Base-by-base conservation (phyloP, 64 coral and sea anemone species). In the Stylophora pistillata region DNA sequence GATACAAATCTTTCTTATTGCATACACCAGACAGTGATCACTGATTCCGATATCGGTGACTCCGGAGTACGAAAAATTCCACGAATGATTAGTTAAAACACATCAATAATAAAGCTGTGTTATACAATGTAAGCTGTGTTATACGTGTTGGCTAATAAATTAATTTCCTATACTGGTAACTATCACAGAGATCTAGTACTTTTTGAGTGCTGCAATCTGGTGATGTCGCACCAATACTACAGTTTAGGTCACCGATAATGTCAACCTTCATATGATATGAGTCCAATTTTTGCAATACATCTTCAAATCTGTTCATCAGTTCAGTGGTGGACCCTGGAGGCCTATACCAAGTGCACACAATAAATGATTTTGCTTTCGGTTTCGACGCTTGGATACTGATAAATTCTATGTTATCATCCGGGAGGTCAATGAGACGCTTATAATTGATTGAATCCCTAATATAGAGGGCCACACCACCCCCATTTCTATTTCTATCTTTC, bases 211-310 rank as follows among this genome's bases (percentile, higher is more conserved):
- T 77, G 74, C 74, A 77, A 55, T 77, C 52, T 77, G 74, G 74
- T 77, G 74, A 55, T 77, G 74, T 77, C 54, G 74, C 74, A 77
- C 41, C 74, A 77, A 77, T 20, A 56, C 54, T 77, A 77, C 74
- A 77, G 23, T 77, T 77, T 54, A 27, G n/a, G 68, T 82, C 78
- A 82, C 78, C 78, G 29, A 82, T 82, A 82, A 63, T 28, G 28
- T 63, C 60, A 25, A 65, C 26, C 29, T 82, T 56, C 56, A 82
- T 82, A 17, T 82, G 56, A 32, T 74, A 28, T n/a, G 71, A 74
- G 25, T 74, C 71, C 25, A 74, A 30, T 74, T 74, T 74, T 62
- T 81, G 55, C n/a, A 60, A 10, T 23, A 81, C 58, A 81, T 15
- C 78, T 63, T 81, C 78, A 78, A 78, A 78, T 78, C 53, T 78